A percentile compares a stretch with the other conserved stretches of the same genome.
Evolutionary conservation across 2,113 vertebrate genomes (phyloP).

Genomic region (Edolisoma coerulescens): DNA sequence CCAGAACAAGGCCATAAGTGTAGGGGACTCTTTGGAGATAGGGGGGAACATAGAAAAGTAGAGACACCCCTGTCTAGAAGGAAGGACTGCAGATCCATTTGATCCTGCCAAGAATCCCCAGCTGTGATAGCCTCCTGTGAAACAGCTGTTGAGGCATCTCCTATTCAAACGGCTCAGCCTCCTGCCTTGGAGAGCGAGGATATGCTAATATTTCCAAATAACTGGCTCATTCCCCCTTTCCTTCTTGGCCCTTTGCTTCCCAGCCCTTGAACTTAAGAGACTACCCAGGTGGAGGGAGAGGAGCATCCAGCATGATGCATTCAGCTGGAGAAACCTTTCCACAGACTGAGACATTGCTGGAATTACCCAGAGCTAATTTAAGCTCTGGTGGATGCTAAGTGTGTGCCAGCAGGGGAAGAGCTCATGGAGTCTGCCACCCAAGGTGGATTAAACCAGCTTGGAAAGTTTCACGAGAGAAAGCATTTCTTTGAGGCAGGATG

Average conservation of each 20-base stretch:
- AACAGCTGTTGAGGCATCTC: not conserved
- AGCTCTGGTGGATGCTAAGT: slow-evolving; percentile 41
- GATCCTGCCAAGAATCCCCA: slow-evolving; percentile 21
- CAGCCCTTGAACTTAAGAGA: not conserved
- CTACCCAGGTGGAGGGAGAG: not conserved
- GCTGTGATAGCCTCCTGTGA: not conserved
- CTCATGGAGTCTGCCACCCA: slow-evolving; percentile 66
- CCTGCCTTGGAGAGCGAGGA: not conserved
- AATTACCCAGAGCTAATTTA: slow-evolving; percentile 63
- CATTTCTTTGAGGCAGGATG: slow-evolving; percentile 50
- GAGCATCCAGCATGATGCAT: not conserved
- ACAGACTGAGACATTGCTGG: slow-evolving; percentile 30
- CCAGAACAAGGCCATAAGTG: not conserved
- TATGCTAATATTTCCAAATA: not conserved
- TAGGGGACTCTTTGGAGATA: not conserved
- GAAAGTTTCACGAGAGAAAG: slow-evolving; percentile 49
- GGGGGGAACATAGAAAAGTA: not conserved
- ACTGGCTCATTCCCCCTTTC: not conserved
- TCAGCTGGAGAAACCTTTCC: slow-evolving; percentile 39
- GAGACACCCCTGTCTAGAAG: not conserved
- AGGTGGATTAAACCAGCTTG: slow-evolving; percentile 69
- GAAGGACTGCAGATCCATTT: not conserved
- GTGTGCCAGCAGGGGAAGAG: slow-evolving; percentile 46
- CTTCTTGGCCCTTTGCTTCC: not conserved
- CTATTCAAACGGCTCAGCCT: not conserved